Evolutionary conservation across 2,888 invertebrate genomes (phyloP), one percentile per base, ranked within the genome.

Genomic region (Oasisia sp.): DNA sequence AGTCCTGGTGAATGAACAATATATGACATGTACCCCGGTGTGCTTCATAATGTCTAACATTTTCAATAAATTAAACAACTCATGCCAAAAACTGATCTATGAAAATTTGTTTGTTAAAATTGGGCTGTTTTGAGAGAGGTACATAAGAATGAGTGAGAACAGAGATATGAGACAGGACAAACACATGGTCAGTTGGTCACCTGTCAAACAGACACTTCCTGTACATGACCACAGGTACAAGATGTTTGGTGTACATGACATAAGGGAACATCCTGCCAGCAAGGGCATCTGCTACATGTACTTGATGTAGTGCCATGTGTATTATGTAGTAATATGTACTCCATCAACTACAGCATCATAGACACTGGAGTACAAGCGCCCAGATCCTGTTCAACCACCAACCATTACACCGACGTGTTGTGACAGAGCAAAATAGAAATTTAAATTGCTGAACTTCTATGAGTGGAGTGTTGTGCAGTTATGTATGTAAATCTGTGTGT

Each of bases 281-380:
- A 7, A 90, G 74, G 19, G n/a, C 74, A 90, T 44, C 90, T 90
- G 90, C 32, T 90, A 27, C 32, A 90, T 90, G 90, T 90, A 11
- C 11, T 32, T 38, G 1, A 38, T 38, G 38, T 38, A 38, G 1
- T 2, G 38, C 38, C 38, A 38, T 38, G 4, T 38, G 4, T 38
- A 38, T 38, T 1, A 38, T 38, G 38, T 38, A 38, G 7, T 27
- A 45, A 91, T 91, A 19, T 32, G 32, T 56, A 56, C 74, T 32
- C 27, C 32, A 19, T 45, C 19, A 74, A 74, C 58, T 50, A 91
- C 74, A 74, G 74, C n/a, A 4, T 14, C 74, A 74, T 27, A 74
- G 27, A 74, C 27, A 7, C 27, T 7, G 27, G 7, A 74, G 50
- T 74, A 74, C 3, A 19, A n/a, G 7, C 74, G 27, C 27, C 2